A percentile compares a stretch with the other conserved stretches of the same genome.
Evolutionary conservation across 2,113 vertebrate species (phyloP).

Genomic region (Callithrix jacchus): DNA sequence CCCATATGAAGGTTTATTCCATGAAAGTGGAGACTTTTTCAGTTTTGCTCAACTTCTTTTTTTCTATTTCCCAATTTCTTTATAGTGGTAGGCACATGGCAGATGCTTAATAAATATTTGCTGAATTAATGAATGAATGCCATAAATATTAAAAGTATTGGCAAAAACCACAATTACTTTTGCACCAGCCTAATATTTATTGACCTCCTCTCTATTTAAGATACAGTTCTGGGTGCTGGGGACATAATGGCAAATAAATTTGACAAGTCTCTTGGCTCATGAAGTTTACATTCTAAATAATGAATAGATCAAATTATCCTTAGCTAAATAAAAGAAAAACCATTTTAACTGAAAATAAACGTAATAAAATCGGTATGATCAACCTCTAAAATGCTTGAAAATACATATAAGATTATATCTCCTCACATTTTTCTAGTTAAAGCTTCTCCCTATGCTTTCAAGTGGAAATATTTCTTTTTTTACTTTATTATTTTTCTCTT

Average conservation of each 20-base stretch:
- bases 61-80: not conserved
- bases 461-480: not conserved
- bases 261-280: not conserved
- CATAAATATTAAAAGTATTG: not conserved
- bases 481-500: not conserved
- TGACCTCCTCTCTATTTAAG: not conserved
- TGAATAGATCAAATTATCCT: not conserved
- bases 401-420: not conserved
- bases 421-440: constrained; percentile 12
- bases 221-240: not conserved
- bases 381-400: constrained; percentile 5
- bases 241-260: not conserved
- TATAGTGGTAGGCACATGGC: not conserved
- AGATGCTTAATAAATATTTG: not conserved
- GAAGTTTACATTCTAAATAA: not conserved
- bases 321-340: not conserved
- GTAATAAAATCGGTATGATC: not conserved
- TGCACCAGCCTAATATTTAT: no score
- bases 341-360: not conserved
- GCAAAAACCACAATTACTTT: no score
- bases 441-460: not conserved
- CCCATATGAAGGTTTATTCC: not conserved
- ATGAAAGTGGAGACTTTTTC: not conserved
- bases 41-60: not conserved
- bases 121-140: not conserved